A percentile compares a stretch with the other conserved stretches of the same genome.
Evolutionary conservation across 2,888 invertebrate species (phyloP).

Genomic region (Deilephila elpenor): DNA sequence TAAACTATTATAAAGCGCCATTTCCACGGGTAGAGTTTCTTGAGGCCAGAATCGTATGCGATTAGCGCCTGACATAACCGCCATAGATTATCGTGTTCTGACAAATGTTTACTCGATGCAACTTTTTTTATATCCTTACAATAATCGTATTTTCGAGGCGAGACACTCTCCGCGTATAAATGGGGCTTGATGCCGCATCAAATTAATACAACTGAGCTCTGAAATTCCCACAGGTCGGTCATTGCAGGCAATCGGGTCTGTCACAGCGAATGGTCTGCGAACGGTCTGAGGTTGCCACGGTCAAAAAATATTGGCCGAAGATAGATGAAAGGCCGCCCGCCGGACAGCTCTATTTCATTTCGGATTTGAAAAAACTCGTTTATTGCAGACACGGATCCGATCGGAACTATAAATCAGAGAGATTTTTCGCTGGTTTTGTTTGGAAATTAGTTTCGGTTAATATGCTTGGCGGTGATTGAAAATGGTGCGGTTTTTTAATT

Average conservation of each 20-base stretch:
- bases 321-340: constrained; percentile 14
- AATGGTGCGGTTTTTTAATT: too few relatives aligned
- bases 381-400: constrained; percentile 12
- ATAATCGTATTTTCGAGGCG: too few relatives aligned
- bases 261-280: constrained; percentile 43
- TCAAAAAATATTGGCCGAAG: constrained; percentile 24
- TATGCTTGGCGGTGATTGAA: not conserved
- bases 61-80: too few relatives aligned
- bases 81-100: too few relatives aligned
- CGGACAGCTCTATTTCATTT: constrained; percentile 21
- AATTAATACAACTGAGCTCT: not conserved
- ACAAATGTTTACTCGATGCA: too few relatives aligned
- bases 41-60: too few relatives aligned
- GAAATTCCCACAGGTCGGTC: not conserved
- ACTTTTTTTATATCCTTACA: too few relatives aligned
- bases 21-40: too few relatives aligned
- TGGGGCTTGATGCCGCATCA: not conserved
- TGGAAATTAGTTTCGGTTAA: not conserved
- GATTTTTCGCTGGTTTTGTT: not conserved
- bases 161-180: too few relatives aligned
- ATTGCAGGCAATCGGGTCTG: constrained; percentile 59
- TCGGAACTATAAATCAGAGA: not conserved
- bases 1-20: too few relatives aligned
- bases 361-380: constrained; percentile 17
- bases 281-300: constrained; percentile 16